A percentile compares a stretch with the other conserved stretches of the same genome.
Conservation (phyloP, 2,113 vertebrate genomes). For the Ariopsis seemanni region DNA sequence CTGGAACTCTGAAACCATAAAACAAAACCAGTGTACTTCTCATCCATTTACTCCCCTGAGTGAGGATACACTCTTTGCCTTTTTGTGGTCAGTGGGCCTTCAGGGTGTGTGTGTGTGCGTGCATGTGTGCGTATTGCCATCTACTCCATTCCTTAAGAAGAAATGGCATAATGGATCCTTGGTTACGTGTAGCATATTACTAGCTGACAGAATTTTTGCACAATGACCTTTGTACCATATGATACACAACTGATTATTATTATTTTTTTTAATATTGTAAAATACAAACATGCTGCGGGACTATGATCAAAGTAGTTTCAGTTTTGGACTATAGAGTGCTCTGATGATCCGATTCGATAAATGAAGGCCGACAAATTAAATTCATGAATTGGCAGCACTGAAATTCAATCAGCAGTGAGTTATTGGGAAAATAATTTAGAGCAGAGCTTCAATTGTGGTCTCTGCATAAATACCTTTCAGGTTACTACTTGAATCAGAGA, state of each 20-base stretch:
- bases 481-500: not conserved
- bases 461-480: not conserved
- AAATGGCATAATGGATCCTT: constrained; percentile 21
- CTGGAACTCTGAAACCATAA: constrained; percentile 75
- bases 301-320: not conserved
- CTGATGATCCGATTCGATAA: not conserved
- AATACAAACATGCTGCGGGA: not conserved
- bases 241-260: not conserved
- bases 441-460: not conserved
- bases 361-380: constrained; percentile 1
- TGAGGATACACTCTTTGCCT: constrained; percentile 47
- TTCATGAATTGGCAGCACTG: constrained; percentile 5
- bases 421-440: not conserved
- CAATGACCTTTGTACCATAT: not conserved
- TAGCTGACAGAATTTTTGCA: not conserved
- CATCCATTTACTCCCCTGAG: constrained; percentile 36
- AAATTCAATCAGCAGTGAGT: not conserved
- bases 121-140: constrained; percentile 32
- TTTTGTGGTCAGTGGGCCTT: constrained; percentile 53
- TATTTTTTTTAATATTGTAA: not conserved
- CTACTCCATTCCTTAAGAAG: constrained; percentile 39
- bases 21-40: constrained; percentile 61
- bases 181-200: not conserved
- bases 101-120: constrained; percentile 19
- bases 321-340: not conserved